Evolutionary conservation across 1,140 invertebrate species (phyloP), one percentile per base, ranked within the genome.

Genomic region (Eumaeus atala): DNA sequence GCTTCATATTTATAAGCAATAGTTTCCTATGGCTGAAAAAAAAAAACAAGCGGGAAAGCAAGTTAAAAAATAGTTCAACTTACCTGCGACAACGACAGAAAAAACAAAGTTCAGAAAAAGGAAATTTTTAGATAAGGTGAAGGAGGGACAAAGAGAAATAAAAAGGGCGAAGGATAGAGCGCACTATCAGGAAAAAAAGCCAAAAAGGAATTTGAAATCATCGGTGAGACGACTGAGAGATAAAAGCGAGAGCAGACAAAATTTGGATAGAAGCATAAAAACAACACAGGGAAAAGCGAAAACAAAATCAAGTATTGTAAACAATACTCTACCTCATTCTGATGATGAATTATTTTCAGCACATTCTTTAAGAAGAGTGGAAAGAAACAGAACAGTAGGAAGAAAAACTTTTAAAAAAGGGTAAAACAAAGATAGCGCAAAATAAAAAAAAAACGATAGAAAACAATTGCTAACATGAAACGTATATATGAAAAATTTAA

Each of bases 111-210:
- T 16, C 18, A 51, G 35, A 38, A 51, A 28, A 51, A 51, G 37
- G 11, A 51, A 38, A 16, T 51, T 38, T 51, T 51, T 51, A 14
- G 50, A 51, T 38, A 51, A 18, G 9, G 38, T 51, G 50, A 51
- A 35, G 14, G 36, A 51, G 38, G 50, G 38, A n/a, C 35, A 51
- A 35, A 51, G n/a, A 51, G 50, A 51, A 51, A 51, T 51, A 4
- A 51, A 51, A 51, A 9, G 17, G 9, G 53, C 53, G 18, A 54
- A 28, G 44, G 44, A 54, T 5, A 48, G 53, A 21, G 53, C 16
- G 37, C 38, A 54, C 48, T 54, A 54, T 21, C 48, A 16, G 48
- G 48, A 54, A 21, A 54, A 47, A 48, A 54, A n/a, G 53, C 53
- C 21, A 14, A 54, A 17, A 54, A 48, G 0, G 21, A 21, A 48